A percentile compares a stretch with the other conserved stretches of the same genome.
These are phyloP conservation scores for Venturia canescens DNA, from an alignment of 1,140 invertebrate species.

Conservation along the genomic window DNA sequence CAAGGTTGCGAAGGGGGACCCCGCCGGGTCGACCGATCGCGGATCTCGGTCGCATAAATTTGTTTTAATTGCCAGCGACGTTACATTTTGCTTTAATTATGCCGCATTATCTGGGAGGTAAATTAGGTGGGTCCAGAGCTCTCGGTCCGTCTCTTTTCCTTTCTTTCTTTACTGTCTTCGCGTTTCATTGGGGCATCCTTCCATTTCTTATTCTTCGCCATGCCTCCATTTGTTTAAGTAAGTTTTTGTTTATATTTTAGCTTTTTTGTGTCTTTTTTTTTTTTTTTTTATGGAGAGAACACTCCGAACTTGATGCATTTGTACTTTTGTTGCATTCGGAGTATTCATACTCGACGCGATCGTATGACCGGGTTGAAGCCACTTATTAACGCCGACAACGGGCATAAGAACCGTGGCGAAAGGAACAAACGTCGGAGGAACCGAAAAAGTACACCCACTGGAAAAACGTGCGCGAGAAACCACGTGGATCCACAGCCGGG, in stretches of 20 bases:
- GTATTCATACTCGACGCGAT: neutral
- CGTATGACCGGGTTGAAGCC: too few relatives aligned
- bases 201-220: slow-evolving; percentile 8
- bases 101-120: slow-evolving; percentile 78
- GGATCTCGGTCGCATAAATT: slow-evolving; percentile 78
- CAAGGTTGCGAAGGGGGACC: slow-evolving; percentile 48
- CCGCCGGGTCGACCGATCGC: slow-evolving; percentile 71
- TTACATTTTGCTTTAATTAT: slow-evolving; percentile 79
- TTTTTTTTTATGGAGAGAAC: too few relatives aligned
- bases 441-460: too few relatives aligned
- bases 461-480: too few relatives aligned
- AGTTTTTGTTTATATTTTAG: neutral
- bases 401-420: too few relatives aligned
- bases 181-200: slow-evolving; percentile 19
- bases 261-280: too few relatives aligned
- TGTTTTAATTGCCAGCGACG: slow-evolving; percentile 78
- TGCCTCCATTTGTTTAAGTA: neutral
- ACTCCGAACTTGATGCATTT: too few relatives aligned
- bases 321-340: too few relatives aligned
- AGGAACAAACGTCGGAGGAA: too few relatives aligned
- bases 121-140: slow-evolving; percentile 77
- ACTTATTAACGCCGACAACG: too few relatives aligned
- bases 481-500: too few relatives aligned
- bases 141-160: slow-evolving; percentile 57
- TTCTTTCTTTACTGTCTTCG: slow-evolving; percentile 21